Evolutionary conservation across 2,113 vertebrate genomes (phyloP).

Genomic region (Odocoileus hemionus): DNA sequence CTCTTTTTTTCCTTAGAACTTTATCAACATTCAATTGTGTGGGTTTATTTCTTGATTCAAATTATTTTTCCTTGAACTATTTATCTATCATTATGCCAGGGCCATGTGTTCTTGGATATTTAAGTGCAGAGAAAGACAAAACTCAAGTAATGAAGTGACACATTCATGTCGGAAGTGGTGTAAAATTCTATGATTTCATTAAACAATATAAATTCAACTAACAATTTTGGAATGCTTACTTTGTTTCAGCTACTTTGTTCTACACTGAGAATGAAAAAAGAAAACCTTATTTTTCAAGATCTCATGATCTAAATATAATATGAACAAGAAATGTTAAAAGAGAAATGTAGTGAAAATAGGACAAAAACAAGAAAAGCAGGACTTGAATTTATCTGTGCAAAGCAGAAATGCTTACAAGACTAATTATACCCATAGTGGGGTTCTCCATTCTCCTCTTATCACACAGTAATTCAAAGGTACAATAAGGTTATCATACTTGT

Average conservation of each 20-base stretch:
- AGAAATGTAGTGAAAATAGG: not conserved
- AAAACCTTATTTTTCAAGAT: not conserved
- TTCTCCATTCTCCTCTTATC: not conserved
- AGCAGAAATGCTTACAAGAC: not conserved
- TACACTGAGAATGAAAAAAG: not conserved
- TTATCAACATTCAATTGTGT: not conserved
- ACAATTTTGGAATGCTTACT: not conserved
- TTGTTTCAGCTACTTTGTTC: not conserved
- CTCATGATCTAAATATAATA: not conserved
- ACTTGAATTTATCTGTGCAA: not conserved
- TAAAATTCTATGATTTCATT: not conserved
- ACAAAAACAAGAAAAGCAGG: not conserved
- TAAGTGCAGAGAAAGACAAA: not conserved
- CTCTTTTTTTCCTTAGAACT: not conserved
- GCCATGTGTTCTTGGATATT: not conserved
- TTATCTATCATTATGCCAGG: not conserved
- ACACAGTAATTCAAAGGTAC: not conserved
- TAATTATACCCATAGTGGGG: not conserved
- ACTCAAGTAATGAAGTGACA: not conserved
- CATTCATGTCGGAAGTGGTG: not conserved
- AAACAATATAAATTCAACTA: not conserved
- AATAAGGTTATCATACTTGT: not conserved
- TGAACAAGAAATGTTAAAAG: not conserved
- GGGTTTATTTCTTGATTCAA: not conserved
- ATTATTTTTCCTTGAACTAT: not conserved